Evolutionary conservation across 2,113 vertebrate genomes (phyloP), one percentile per base, ranked within the genome.

Genomic region (Takifugu flavidus): DNA sequence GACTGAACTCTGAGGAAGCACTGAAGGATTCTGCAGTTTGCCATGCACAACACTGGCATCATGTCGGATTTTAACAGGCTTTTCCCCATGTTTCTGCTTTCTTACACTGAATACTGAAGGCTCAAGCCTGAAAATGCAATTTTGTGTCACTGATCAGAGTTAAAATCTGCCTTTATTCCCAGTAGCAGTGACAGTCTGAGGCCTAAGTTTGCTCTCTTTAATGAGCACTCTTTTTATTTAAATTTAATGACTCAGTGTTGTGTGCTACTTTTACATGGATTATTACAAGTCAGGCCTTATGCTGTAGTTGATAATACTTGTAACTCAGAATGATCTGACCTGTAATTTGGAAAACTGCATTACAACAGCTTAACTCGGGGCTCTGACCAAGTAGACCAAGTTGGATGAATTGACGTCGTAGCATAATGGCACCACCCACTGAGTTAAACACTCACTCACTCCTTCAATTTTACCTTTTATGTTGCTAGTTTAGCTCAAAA

Each of bases 91-190:
- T 62, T 56, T 25, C 53, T 4, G 65, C 45, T 79, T 49, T 10
- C 55, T 84, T 62, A 47, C 61, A 67, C 69, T 65, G 13, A 70
- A 53, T 25, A 20, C 20, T 20, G 42, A 61, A 15, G 34, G 5
- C 34, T 39, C 34, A 10, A 39, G 34, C 7, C 34, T 39, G 1
- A 39, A 39, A 39, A 39, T 10, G 34, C 34, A 31, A 39, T 39
- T 20, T 39, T 39, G 34, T 39, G 34, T 39, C 34, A 39, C 7
- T 39, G 8, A 39, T 10, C 4, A 10, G 8, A 39, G 34, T 13
- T 14, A 13, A 54, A 27, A 20, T 51, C 4, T 39, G 0, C 28
- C 65, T 80, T 67, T 67, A 56, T 58, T 44, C 65, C 0, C 0
- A 31, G 13, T 5, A 5, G 3, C 50, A 50, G 15, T 25, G 4